These are phyloP conservation scores for Camponotus pennsylvanicus DNA, from an alignment of 1,140 invertebrate genomes.

Conservation along the genomic window DNA sequence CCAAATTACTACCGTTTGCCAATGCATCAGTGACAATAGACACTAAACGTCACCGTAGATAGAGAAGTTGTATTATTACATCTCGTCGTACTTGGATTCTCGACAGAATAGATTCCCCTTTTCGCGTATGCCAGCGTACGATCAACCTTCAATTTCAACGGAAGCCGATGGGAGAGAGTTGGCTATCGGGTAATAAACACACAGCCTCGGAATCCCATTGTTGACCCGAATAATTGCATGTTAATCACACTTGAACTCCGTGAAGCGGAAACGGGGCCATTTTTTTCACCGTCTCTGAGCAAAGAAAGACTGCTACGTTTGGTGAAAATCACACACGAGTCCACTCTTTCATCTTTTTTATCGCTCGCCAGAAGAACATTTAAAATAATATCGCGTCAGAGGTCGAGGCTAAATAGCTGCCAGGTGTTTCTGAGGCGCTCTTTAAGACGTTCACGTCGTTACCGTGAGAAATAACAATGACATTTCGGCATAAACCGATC, in stretches of 20 bases:
- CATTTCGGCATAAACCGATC: background rate
- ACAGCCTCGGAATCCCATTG: constrained; percentile 17
- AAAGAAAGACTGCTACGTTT: constrained; percentile 33
- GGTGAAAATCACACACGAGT: constrained; percentile 32
- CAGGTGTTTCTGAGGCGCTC: background rate
- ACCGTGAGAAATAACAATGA: constrained; percentile 22
- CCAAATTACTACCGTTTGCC: background rate
- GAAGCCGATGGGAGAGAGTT: constrained; percentile 38
- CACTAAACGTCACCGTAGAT: background rate
- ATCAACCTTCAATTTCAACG: constrained; percentile 41
- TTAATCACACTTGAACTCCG: constrained; percentile 41
- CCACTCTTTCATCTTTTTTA: background rate
- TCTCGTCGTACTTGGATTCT: background rate
- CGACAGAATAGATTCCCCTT: background rate
- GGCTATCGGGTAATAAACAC: constrained; percentile 11
- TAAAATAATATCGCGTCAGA: constrained; percentile 8
- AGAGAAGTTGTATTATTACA: constrained; percentile 30
- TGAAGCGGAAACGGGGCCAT: constrained; percentile 63
- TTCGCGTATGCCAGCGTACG: background rate
- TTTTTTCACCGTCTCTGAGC: constrained; percentile 53
- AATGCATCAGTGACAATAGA: background rate
- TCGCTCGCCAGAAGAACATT: background rate
- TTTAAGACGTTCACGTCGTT: too few relatives aligned
- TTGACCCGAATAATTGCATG: constrained; percentile 64
- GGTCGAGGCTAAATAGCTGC: background rate